Base-by-base conservation (phyloP, 1,140 invertebrate genomes). In the Akabosia matsudoensis region DNA sequence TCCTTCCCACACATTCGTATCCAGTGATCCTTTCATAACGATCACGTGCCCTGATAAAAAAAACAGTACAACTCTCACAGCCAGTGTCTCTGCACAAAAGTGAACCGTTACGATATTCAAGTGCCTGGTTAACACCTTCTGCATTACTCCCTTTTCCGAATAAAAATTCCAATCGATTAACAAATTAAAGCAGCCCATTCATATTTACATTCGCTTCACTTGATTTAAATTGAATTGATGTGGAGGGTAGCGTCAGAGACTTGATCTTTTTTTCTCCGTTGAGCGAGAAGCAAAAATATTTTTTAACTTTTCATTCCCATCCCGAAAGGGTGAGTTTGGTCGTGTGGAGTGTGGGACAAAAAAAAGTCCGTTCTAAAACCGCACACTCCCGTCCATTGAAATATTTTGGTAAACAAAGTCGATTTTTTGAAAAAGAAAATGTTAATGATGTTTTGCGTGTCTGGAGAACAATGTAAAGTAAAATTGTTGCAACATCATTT, bases 401-500 rank as follows among this genome's bases (percentile, higher is more conserved):
- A n/a, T n/a, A 61, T 14, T n/a, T 14, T 16, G 14, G 24, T 61
- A 61, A 30, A 67, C 61, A 67, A 4, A 67, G 26, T 13, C 31
- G 28, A 30, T 30, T 13, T 67, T 2, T 30, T 28, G n/a, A 56
- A 30, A 67, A 10, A 67, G 61, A 30, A 30, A 67, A 1, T 30
- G 28, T 30, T 16, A 30, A 67, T 67, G 30, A 24, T 72, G 18
- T 72, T 45, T 14, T 45, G 37, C 45, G 13, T 72, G 10, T 70
- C 28, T 70, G 10, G 13, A 33, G 45, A 64, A 78, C 34, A 52
- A 37, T 75, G 70, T 74, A 78, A 78, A 22, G 51, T 73, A 78
- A 74, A 31, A 70, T n/a, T n/a, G n/a, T n/a, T 78, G 77, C 77
- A 78, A 78, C 64, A 70, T 78, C 77, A 78, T 26, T 72, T 51